Base-by-base conservation (phyloP, 2,888 invertebrate genomes). In the Corythucha ciliata region DNA sequence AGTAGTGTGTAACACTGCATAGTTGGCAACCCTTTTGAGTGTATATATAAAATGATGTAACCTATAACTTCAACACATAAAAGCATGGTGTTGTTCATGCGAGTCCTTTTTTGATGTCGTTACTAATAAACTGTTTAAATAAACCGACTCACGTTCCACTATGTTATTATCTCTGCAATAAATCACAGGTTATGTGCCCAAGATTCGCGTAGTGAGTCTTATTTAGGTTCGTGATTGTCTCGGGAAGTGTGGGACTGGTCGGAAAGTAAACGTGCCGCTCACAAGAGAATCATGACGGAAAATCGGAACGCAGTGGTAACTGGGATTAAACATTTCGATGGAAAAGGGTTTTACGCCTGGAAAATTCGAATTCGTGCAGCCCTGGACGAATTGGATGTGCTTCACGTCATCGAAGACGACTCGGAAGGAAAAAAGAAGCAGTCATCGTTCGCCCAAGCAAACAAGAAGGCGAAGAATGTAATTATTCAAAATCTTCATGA, bases 291-390 rank as follows among this genome's bases (percentile, higher is more conserved):
- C 25, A 8, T 26, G 16, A 41, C 41, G 41, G 41, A 41, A 41
- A 20, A 4, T 22, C 41, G 41, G 26, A 41, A 14, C 25, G 4
- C 41, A 16, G 41, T 4, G 41, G 14, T 26, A n/a, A 18, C 41
- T 41, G 41, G 41, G 26, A 41, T 41, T 21, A 41, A 41, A 21
- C 41, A 41, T 14, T 41, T 41, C 41, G 41, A 41, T 21, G 41
- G 41, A 41, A 41, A 4, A 41, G 41, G 41, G 25, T 41, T 41
- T 25, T 41, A 41, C 18, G 41, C 22, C 41, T 25, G 41, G 41
- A 41, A 41, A 21, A 41, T 41, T 21, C 41, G 41, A 41, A 41
- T 41, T 41, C 41, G 25, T 41, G 41, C 41, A 4, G 41, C 41
- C 4, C 10, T 4, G 18, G 41, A 41, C 16, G 41, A 41, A 20